These are phyloP conservation scores for Steromphala cineraria DNA, from an alignment of 2,888 invertebrate genomes.

Conservation along the genomic window DNA sequence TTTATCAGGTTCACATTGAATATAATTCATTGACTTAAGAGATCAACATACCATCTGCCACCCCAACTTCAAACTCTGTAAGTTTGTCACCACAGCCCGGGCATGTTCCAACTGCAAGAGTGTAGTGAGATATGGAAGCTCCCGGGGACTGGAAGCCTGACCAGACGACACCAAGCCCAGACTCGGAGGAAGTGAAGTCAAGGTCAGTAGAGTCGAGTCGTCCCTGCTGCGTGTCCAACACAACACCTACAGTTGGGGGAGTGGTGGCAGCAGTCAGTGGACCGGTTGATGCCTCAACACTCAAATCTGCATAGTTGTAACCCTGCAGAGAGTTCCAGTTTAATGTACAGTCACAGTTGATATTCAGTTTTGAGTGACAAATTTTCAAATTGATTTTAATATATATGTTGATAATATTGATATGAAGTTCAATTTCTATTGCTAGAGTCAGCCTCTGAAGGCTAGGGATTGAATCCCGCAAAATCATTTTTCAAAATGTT, in stretches of 20 bases:
- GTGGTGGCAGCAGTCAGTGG: background rate
- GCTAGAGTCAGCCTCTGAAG: too few relatives aligned
- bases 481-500: too few relatives aligned
- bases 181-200: conserved; percentile 11
- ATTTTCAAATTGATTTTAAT: background rate
- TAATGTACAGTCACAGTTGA: background rate
- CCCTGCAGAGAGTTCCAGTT: background rate
- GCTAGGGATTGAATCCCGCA: too few relatives aligned
- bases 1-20: background rate
- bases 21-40: background rate
- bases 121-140: conserved; percentile 39
- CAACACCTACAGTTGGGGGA: background rate
- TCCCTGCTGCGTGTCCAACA: background rate
- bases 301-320: conserved; percentile 19
- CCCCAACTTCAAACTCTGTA: conserved; percentile 21
- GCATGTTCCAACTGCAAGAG: conserved; percentile 42
- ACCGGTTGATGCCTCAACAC: background rate
- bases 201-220: background rate
- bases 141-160: conserved; percentile 45
- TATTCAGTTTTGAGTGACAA: background rate
- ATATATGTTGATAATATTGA: too few relatives aligned
- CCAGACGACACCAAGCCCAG: conserved; percentile 37
- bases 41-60: background rate
- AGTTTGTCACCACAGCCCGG: conserved; percentile 37
- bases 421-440: too few relatives aligned